phyloP scores from a whole-genome alignment of 1,140 invertebrate species.

The Bombus balteatus region DNA sequence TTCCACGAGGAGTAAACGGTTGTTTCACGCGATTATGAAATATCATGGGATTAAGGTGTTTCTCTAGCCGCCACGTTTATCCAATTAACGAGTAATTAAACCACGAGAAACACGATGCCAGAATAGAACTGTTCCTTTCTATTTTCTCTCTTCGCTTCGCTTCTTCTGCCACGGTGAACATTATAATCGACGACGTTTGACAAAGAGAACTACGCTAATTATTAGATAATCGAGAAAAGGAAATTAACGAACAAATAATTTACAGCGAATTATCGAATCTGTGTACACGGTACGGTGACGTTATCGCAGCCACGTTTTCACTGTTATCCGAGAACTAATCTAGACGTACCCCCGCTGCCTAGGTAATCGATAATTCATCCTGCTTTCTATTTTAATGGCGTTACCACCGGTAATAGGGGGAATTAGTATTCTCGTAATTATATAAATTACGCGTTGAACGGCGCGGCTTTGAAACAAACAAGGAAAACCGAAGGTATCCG shows the following conservation, averaged over 20 bases:
- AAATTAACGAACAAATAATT: constrained; percentile 20
- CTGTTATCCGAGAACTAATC: constrained; percentile 17
- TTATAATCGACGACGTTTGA: background rate
- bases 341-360: background rate
- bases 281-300: background rate
- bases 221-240: background rate
- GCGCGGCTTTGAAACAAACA: background rate
- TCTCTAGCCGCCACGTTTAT: background rate
- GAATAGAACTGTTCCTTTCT: background rate
- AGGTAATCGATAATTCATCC: constrained; percentile 22
- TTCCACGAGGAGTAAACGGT: background rate
- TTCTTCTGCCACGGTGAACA: no score
- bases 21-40: background rate
- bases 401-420: background rate
- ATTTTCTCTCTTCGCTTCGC: no score
- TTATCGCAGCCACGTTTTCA: background rate
- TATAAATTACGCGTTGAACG: constrained; percentile 29
- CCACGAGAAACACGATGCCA: background rate
- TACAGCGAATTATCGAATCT: constrained; percentile 8
- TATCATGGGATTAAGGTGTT: background rate
- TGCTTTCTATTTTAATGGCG: constrained; percentile 19
- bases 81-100: background rate
- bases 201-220: background rate
- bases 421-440: constrained; percentile 28
- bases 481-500: background rate